Base-by-base conservation (phyloP, 1,140 invertebrate species). In the Monochamus saltuarius region DNA sequence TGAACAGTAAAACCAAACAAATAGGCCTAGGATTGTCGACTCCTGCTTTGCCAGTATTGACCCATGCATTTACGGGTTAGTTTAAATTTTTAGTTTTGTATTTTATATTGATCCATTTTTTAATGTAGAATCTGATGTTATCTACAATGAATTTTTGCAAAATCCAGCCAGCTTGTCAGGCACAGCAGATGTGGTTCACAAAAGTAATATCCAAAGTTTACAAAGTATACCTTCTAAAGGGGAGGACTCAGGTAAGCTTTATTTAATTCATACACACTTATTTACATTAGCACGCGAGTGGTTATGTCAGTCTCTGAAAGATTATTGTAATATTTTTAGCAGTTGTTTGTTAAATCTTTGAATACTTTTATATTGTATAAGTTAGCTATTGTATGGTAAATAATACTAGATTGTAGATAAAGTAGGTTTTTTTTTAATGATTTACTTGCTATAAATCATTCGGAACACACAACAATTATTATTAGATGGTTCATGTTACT, bases 1-100 rank as follows among this genome's bases (percentile, higher is more conserved):
- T 97, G 11, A 92, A 91, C 51, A 91, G 90, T 55, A 87, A 90
- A 75, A 91, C 91, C 0, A 83, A 84, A 22, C 85, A 87, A 56
- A 79, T 94, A 42, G 89, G 87, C 14, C 79, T 95, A 6, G 87
- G 86, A 0, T 72, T 90, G 8, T 81, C 89, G 0, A 87, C 85
- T 1, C 87, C 89, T 1, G 75, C 80, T 2, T 77, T 90, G 52
- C 87, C 86, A 2, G 83, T 91, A 2, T 74, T 88, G 17, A 81
- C 81, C 14, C 89, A 92, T 71, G 89, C 89, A 68, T 94, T 94
- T 61, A 94, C 90, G 13, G 87, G 87, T 88, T 74, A 69, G 46
- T 16, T 14, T 38, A 53, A 14, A 36, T 1, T 9, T 35, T 36
- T 49, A 46, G 16, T 55, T 60, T 56, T 54, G 50, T 34, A 42